A percentile compares a stretch with the other conserved stretches of the same genome.
phyloP scores from a whole-genome alignment of 2,888 invertebrate species.

The Seladonia tumulorum region DNA sequence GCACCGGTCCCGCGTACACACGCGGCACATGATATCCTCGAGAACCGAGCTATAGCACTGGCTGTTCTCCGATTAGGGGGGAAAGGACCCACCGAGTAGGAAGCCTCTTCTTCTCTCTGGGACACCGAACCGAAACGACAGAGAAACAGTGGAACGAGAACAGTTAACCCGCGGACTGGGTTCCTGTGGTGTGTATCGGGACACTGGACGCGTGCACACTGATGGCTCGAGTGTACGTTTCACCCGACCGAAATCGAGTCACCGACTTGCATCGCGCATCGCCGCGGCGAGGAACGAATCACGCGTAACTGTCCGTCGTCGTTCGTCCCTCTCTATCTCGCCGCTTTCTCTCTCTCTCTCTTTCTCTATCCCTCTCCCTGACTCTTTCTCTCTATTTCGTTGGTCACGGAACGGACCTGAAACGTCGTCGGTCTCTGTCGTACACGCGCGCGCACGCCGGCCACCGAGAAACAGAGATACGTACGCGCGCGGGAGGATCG shows the following conservation, averaged over 20 bases:
- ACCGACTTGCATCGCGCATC: slow-evolving; percentile 73
- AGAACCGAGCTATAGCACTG: background rate
- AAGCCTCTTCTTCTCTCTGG: background rate
- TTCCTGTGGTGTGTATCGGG: slow-evolving; percentile 33
- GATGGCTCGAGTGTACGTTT: slow-evolving; percentile 46
- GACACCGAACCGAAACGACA: background rate
- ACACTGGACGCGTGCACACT: slow-evolving; percentile 61
- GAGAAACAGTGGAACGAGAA: background rate
- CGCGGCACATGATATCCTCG: slow-evolving; percentile 58
- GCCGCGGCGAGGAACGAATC: slow-evolving; percentile 65
- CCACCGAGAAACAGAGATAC: slow-evolving; percentile 22
- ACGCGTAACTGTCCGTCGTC: slow-evolving; percentile 67
- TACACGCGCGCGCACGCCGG: background rate
- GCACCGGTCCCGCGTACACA: slow-evolving; percentile 57
- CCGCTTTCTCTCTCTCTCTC: slow-evolving; percentile 10
- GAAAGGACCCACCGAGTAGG: too few relatives aligned
- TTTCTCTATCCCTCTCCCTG: background rate
- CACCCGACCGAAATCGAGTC: slow-evolving; percentile 65
- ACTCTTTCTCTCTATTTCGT: background rate
- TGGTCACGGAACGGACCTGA: slow-evolving; percentile 12
- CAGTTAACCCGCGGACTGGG: background rate
- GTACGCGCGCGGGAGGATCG: slow-evolving; percentile 35
- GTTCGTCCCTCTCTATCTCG: slow-evolving; percentile 26
- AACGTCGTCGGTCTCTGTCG: slow-evolving; percentile 18
- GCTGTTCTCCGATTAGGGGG: background rate